Conservation (phyloP, 1,140 invertebrate species). For the Meloidogyne hapla region DNA sequence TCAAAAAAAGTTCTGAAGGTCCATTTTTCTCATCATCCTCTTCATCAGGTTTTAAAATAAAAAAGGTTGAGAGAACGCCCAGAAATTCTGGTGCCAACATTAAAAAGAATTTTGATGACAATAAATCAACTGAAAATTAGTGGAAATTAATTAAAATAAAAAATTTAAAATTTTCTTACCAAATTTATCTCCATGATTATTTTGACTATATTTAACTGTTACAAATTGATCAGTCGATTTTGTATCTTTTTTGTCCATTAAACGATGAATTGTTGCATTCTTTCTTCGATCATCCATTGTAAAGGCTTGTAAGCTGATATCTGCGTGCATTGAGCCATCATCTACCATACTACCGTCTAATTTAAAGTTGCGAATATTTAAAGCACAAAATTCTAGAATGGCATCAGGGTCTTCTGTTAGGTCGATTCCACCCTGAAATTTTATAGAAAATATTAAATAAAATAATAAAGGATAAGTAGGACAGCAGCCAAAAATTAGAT, state of each 20-base stretch:
- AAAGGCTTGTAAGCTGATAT: slow-evolving; percentile 50
- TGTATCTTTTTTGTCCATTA: slow-evolving; percentile 58
- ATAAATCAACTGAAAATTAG: slow-evolving; percentile 49
- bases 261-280: slow-evolving; percentile 47
- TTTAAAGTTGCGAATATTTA: slow-evolving; percentile 48
- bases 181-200: slow-evolving; percentile 43
- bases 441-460: not conserved
- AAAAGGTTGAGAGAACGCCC: slow-evolving; percentile 55
- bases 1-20: slow-evolving; percentile 6
- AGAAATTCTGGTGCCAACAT: slow-evolving; percentile 60
- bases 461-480: not conserved
- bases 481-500: too few relatives aligned
- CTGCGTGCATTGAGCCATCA: slow-evolving; percentile 46
- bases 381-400: slow-evolving; percentile 19
- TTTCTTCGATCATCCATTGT: slow-evolving; percentile 61
- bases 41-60: slow-evolving; percentile 49
- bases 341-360: slow-evolving; percentile 56
- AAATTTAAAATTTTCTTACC: slow-evolving; percentile 9
- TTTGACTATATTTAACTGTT: slow-evolving; percentile 37
- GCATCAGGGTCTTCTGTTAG: slow-evolving; percentile 13
- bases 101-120: slow-evolving; percentile 57
- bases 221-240: slow-evolving; percentile 35
- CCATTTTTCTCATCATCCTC: slow-evolving; percentile 27
- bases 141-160: slow-evolving; percentile 9
- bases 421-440: slow-evolving; percentile 28